These are phyloP conservation scores for Lutjanus campechanus DNA, from an alignment of 2,797 vertebrate genomes.

Conservation along the genomic window DNA sequence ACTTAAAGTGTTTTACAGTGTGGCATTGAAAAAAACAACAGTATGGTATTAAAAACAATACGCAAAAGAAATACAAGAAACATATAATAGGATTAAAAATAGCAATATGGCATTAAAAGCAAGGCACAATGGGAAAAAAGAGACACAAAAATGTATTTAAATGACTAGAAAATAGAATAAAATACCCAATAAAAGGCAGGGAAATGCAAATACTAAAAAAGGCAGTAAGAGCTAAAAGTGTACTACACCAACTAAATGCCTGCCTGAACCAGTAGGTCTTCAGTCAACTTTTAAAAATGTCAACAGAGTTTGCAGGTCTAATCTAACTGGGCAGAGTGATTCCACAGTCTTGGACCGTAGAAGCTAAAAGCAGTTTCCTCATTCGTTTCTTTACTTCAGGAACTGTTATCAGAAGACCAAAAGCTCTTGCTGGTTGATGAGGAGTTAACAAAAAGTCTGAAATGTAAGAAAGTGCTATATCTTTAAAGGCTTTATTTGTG, in stretches of 20 bases:
- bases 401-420: background rate
- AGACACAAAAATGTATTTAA: too few relatives aligned
- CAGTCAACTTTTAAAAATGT: background rate
- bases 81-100: too few relatives aligned
- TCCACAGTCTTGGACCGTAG: background rate
- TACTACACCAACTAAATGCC: background rate
- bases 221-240: background rate
- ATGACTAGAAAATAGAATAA: too few relatives aligned
- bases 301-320: background rate
- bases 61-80: background rate
- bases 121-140: too few relatives aligned
- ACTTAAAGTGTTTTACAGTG: too few relatives aligned
- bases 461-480: background rate
- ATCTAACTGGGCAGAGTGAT: background rate
- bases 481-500: background rate
- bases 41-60: too few relatives aligned
- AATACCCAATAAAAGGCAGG: background rate
- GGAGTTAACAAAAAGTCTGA: background rate
- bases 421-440: background rate
- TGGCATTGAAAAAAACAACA: too few relatives aligned
- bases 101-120: too few relatives aligned
- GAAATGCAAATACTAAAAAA: background rate
- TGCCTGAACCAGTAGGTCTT: background rate
- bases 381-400: background rate
- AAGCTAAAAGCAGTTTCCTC: background rate